Evolutionary conservation across 2,888 invertebrate genomes (phyloP), one percentile per base, ranked within the genome.

Genomic region (Tetanocera ferruginea): DNA sequence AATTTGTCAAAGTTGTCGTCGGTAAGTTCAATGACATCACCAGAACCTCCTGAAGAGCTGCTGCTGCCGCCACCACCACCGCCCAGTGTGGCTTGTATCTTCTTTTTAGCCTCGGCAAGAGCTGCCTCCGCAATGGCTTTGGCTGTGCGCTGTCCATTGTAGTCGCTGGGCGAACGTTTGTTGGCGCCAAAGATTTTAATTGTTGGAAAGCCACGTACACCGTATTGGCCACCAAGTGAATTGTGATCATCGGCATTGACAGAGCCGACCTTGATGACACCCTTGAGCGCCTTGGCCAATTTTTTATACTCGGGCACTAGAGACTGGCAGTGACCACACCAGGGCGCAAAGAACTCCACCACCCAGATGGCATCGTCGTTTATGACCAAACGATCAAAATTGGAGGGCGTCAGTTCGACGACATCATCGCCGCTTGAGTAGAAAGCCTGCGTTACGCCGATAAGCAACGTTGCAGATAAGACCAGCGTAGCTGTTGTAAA

Each of bases 1-100:
- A 95, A 90, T 88, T 96, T 94, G 82, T 98, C 95, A 90, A 99
- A 99, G 91, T 99, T 99, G 81, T 94, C 93, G 89, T 99, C 99
- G 0, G 99, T 99, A 80, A 99, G 91, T 86, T 97, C 97, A 82
- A 99, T 90, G 23, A 99, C 99, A 88, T 88, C 90, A 84, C 82
- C 83, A 37, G 77, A 79, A 49, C 80, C 82, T 11, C 81, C 77
- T 25, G 80, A 69, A 71, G 80, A 78, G 52, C 84, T 70, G 55
- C 83, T 60, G 52, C 85, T 66, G 57, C 83, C 66, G 69, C 85
- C 78, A 43, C 90, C 85, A 66, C 91, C 88, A 81, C 94, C 94
- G 64, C 94, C 93, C 6, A 97, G 90, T 80, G 92, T 92, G 0
- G 91, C 91, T 83, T 93, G 93, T 2, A 94, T 96, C 90, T 95